phyloP scores from a whole-genome alignment of 2,888 invertebrate genomes.

The Ctena decussata region DNA sequence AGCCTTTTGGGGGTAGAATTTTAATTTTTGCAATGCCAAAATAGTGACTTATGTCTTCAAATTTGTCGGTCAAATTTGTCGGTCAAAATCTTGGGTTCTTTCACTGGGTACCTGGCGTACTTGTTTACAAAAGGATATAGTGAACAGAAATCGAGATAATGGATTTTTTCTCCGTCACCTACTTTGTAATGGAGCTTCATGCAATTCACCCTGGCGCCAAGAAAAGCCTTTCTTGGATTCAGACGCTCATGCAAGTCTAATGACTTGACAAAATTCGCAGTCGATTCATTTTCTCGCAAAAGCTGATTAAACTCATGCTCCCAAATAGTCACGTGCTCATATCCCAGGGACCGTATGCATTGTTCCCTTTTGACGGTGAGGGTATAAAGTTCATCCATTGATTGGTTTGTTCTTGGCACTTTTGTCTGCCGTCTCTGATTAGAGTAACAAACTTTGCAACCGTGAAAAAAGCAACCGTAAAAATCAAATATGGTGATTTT shows the following conservation, averaged over 20 bases:
- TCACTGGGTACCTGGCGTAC: constrained; percentile 17
- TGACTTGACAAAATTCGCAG: not conserved
- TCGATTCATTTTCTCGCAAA: not conserved
- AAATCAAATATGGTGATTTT: not conserved
- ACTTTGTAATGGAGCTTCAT: not conserved
- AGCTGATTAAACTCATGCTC: not conserved
- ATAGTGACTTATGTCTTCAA: constrained; percentile 1
- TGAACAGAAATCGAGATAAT: not conserved
- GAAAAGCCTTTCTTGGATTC: not conserved
- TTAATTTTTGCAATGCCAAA: constrained; percentile 32
- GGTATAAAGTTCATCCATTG: not conserved
- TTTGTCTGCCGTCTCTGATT: not conserved
- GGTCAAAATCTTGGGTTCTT: constrained; percentile 22
- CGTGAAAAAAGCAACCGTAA: not conserved
- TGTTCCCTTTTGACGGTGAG: not conserved
- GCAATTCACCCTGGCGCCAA: not conserved
- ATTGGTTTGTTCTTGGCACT: not conserved
- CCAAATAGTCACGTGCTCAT: not conserved
- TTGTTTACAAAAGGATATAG: constrained; percentile 14
- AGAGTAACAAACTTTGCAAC: not conserved
- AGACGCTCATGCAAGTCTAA: not conserved
- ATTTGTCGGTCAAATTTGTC: too few species aligned
- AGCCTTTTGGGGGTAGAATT: not conserved
- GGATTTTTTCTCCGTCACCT: not conserved
- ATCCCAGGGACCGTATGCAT: not conserved